These are phyloP conservation scores for Galerucella nymphaeae DNA, from an alignment of 2,888 invertebrate genomes.

Conservation along the genomic window DNA sequence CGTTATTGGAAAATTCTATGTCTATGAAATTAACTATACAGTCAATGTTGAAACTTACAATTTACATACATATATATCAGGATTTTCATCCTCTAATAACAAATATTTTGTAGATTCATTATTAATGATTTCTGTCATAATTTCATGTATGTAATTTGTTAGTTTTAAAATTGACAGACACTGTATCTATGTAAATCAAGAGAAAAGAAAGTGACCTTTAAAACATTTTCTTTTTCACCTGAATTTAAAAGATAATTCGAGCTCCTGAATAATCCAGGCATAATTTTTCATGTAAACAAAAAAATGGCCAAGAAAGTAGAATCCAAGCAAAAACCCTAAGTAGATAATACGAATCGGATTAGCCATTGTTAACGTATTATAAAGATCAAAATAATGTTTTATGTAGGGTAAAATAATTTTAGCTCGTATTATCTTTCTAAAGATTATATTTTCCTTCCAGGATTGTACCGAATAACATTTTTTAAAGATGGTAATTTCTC, in stretches of 20 bases:
- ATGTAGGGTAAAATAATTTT: background rate
- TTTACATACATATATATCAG: too few species aligned
- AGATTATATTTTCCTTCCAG: background rate
- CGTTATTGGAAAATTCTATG: constrained; percentile 13
- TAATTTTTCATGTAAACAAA: background rate
- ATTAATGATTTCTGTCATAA: too few species aligned
- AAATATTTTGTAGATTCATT: too few species aligned
- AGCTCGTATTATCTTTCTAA: background rate
- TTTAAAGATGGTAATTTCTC: constrained; percentile 6
- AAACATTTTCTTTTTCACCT: constrained; percentile 20
- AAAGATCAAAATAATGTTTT: too few species aligned
- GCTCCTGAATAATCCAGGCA: background rate
- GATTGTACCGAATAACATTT: constrained; percentile 1
- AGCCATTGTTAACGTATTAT: too few species aligned
- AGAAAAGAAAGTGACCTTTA: constrained; percentile 29
- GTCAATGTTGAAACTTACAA: too few species aligned
- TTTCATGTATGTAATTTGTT: too few species aligned
- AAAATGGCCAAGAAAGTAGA: background rate
- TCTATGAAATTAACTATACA: background rate
- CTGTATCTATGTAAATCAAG: background rate
- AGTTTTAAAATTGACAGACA: too few species aligned
- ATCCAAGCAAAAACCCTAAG: too few species aligned
- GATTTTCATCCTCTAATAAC: background rate
- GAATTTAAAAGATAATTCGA: background rate
- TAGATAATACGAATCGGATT: too few species aligned